These are phyloP conservation scores for Parasteatoda lunata DNA, from an alignment of 2,888 invertebrate species.

Conservation along the genomic window DNA sequence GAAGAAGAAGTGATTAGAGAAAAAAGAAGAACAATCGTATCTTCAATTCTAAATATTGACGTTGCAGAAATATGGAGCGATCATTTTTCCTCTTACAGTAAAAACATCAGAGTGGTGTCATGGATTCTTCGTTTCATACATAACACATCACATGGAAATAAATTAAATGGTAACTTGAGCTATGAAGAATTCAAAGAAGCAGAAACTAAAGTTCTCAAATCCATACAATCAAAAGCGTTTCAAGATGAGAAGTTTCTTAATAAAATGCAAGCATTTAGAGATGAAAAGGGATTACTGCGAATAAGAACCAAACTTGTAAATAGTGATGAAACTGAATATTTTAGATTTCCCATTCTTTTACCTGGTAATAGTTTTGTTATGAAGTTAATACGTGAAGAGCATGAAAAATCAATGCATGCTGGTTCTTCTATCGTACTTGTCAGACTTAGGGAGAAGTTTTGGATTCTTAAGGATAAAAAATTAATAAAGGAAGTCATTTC, in stretches of 20 bases:
- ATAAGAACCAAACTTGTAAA: slow-evolving; percentile 18
- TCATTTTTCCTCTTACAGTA: slow-evolving; percentile 2
- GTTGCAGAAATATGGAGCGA: neutral
- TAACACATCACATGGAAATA: too few relatives aligned
- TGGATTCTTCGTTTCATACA: neutral
- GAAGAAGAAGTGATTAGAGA: neutral
- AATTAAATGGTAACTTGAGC: neutral
- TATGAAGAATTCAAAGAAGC: slow-evolving; percentile 10
- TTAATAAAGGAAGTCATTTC: too few relatives aligned
- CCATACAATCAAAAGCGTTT: neutral
- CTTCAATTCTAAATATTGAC: neutral
- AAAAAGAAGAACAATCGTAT: too few relatives aligned
- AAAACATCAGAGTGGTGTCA: neutral
- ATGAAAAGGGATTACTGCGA: neutral
- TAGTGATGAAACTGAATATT: neutral
- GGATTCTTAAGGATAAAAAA: neutral
- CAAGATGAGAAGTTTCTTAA: neutral
- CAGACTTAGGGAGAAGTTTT: neutral
- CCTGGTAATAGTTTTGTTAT: neutral
- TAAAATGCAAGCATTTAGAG: slow-evolving; percentile 14
- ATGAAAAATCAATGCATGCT: slow-evolving; percentile 3
- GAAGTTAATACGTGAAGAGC: slow-evolving; percentile 8
- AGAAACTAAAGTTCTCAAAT: neutral
- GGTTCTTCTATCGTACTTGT: slow-evolving; percentile 7
- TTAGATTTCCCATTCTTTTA: neutral